These are phyloP conservation scores for Probosciger aterrimus DNA, from an alignment of 2,113 vertebrate genomes.

Conservation along the genomic window DNA sequence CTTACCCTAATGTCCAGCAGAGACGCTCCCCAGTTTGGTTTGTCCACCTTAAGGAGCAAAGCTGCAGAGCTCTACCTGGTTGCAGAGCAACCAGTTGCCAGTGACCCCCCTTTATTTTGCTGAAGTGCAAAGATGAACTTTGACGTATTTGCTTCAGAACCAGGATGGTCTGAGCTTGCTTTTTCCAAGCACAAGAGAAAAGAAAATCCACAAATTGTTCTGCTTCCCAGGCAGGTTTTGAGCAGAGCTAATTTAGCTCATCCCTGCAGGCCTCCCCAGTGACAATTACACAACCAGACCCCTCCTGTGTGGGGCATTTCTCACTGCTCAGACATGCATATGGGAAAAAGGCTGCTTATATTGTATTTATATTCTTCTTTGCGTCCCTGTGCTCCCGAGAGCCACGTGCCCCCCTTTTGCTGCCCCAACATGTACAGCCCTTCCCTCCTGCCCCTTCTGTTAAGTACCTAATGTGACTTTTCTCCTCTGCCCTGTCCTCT, in stretches of 20 bases:
- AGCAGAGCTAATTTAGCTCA: not conserved
- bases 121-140: not conserved
- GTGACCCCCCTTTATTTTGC: not conserved
- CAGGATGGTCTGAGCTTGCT: not conserved
- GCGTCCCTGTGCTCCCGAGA: not conserved
- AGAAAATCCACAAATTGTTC: not conserved
- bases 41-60: not conserved
- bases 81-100: not conserved
- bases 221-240: not conserved
- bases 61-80: not conserved
- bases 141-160: not conserved
- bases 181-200: not conserved
- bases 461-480: not conserved
- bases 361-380: not conserved
- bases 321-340: not conserved
- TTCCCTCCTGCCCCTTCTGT: not conserved
- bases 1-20: not conserved
- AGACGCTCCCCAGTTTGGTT: not conserved
- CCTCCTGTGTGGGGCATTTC: not conserved
- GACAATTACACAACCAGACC: not conserved
- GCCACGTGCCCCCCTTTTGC: rapidly evolving
- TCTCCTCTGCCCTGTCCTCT: conserved; percentile 27
- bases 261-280: not conserved
- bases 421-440: not conserved
- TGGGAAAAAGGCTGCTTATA: not conserved